Evolutionary conservation across 2,888 invertebrate species (phyloP).

Genomic region (Catocala fraxini): DNA sequence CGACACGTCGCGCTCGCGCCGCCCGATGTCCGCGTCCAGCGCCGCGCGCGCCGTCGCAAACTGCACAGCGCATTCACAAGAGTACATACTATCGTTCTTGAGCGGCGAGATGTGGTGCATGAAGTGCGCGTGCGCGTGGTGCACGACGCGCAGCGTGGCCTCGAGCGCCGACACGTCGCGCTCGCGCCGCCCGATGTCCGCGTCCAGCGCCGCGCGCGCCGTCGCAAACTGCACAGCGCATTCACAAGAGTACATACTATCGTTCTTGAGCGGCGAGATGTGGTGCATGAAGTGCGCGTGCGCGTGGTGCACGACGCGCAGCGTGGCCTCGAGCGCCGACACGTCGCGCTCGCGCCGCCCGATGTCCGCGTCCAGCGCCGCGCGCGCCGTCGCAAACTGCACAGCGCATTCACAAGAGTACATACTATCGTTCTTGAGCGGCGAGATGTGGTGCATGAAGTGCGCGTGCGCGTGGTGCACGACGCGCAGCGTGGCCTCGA

Average conservation of each 20-base stretch:
- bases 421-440: conserved; percentile 63
- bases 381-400: conserved; percentile 89
- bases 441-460: conserved; percentile 90
- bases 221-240: conserved; percentile 70
- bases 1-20: conserved; percentile 94
- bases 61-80: no score
- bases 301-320: conserved; percentile 93
- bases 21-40: conserved; percentile 93
- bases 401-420: no score
- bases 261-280: conserved; percentile 87
- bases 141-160: conserved; percentile 94
- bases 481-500: conserved; percentile 95
- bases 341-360: conserved; percentile 94
- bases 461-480: conserved; percentile 93
- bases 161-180: conserved; percentile 96
- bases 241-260: conserved; percentile 62
- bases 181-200: conserved; percentile 92
- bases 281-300: conserved; percentile 92
- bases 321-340: conserved; percentile 95
- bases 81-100: conserved; percentile 77
- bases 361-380: conserved; percentile 93
- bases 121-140: conserved; percentile 93
- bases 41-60: conserved; percentile 86
- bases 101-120: conserved; percentile 89
- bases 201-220: conserved; percentile 94